Percentiles rank a stretch among this genome's conserved stretches.
Evolutionary conservation across 2,888 invertebrate species (phyloP).

Genomic region (Morpho helenor): DNA sequence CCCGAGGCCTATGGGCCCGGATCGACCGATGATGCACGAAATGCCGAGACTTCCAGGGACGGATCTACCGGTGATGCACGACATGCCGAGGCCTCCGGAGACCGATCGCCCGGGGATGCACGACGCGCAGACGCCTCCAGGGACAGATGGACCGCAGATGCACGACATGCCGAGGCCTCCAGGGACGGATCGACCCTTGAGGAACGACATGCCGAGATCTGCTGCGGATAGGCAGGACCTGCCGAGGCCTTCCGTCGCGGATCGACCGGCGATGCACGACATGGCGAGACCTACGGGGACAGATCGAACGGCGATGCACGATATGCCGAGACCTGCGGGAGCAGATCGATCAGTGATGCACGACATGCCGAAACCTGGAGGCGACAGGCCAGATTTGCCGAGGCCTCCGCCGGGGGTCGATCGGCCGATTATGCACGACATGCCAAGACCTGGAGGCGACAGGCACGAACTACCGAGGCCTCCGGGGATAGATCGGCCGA

Average conservation of each 20-base stretch:
- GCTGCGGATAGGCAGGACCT: conserved; percentile 10
- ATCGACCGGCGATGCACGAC: conserved; percentile 17
- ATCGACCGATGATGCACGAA: conserved; percentile 12
- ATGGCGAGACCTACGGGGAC: conserved; percentile 11
- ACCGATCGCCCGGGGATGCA: conserved; percentile 22
- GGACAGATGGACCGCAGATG: conserved; percentile 17
- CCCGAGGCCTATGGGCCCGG: conserved; percentile 18
- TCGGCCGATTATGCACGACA: too few relatives aligned
- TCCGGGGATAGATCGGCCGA: conserved; percentile 11
- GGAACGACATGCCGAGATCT: conserved; percentile 1
- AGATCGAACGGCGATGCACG: conserved; percentile 4
- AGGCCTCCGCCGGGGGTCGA: too few relatives aligned
- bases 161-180: conserved; percentile 20
- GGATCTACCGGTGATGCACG: conserved; percentile 17
- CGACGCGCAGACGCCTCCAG: conserved; percentile 16
- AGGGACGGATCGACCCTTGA: conserved; percentile 10
- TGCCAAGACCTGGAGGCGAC: conserved; percentile 14
- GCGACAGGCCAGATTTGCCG: conserved; percentile 17
- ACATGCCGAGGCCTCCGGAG: conserved; percentile 16
- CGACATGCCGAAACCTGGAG: conserved; percentile 18
- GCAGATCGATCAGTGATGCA: conserved; percentile 17
- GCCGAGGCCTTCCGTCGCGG: conserved; percentile 11
- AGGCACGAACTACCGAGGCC: conserved; percentile 10
- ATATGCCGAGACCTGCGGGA: conserved; percentile 13
- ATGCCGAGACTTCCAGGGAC: conserved; percentile 10